Percentiles rank a stretch among this genome's conserved stretches.
These are phyloP conservation scores for Heterotilapia buettikoferi DNA, from an alignment of 2,113 vertebrate species.

Conservation along the genomic window DNA sequence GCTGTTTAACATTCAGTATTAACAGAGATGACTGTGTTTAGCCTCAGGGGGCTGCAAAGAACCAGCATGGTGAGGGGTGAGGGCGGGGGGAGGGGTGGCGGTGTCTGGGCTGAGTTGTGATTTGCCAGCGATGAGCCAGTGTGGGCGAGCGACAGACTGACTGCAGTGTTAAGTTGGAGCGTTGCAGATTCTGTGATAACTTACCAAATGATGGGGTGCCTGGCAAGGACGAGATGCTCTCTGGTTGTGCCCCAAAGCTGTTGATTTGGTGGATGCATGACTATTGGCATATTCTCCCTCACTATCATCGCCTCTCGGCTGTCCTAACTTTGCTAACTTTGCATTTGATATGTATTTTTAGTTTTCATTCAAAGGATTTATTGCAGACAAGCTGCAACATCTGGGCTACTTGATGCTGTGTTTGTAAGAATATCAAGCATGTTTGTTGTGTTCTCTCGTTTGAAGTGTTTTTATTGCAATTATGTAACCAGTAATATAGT, in stretches of 20 bases:
- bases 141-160: not conserved
- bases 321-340: not conserved
- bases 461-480: accelerated
- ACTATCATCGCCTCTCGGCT: not conserved
- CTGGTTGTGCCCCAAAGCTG: not conserved
- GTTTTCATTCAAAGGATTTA: accelerated
- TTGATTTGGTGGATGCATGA: not conserved
- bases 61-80: not conserved
- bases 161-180: not conserved
- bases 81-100: not conserved
- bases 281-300: not conserved
- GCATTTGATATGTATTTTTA: not conserved
- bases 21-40: not conserved
- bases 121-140: not conserved
- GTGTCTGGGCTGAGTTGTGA: not conserved
- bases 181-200: not conserved
- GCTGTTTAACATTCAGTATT: not conserved
- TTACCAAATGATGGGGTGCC: not conserved
- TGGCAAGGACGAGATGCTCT: not conserved
- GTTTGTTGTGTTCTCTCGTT: accelerated
- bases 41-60: not conserved
- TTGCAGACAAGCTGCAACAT: not conserved
- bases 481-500: not conserved
- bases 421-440: not conserved
- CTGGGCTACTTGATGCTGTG: not conserved